A percentile compares a stretch with the other conserved stretches of the same genome.
Conservation (phyloP, 1,140 invertebrate genomes). For the Vanessa atalanta region DNA sequence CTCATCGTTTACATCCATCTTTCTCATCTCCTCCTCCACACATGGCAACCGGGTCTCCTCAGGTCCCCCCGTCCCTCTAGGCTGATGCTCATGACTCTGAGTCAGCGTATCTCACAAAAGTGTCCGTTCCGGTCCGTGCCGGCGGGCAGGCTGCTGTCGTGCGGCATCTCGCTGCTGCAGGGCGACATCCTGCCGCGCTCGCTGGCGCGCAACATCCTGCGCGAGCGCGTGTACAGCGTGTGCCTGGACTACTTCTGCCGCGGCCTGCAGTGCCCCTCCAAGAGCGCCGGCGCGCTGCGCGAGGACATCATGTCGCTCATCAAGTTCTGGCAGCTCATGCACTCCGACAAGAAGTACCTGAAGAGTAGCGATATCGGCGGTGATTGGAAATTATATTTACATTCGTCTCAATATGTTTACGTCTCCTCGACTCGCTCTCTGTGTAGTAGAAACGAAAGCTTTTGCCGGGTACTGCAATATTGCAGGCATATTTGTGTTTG, state of each 20-base stretch:
- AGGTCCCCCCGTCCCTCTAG: too few species aligned
- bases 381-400: conserved; percentile 30
- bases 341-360: conserved; percentile 98
- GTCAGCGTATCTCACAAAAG: too few species aligned
- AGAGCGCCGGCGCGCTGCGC: conserved; percentile 87
- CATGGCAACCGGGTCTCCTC: too few species aligned
- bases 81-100: too few species aligned
- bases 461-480: too few species aligned
- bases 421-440: too few species aligned
- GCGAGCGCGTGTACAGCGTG: conserved; percentile 96
- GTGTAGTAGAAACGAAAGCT: not conserved
- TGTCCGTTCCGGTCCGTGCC: too few species aligned
- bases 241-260: conserved; percentile 98
- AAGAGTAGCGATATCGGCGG: conserved; percentile 85
- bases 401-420: not conserved
- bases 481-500: too few species aligned
- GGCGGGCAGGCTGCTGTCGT: conserved; percentile 88
- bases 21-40: too few species aligned
- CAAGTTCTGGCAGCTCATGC: conserved; percentile 97
- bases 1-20: too few species aligned
- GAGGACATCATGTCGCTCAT: conserved; percentile 96
- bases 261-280: conserved; percentile 91
- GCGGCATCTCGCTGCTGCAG: conserved; percentile 96
- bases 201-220: conserved; percentile 94
- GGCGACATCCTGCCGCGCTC: conserved; percentile 93